phyloP scores from a whole-genome alignment of 1,140 invertebrate genomes.

The Triops cancriformis region DNA sequence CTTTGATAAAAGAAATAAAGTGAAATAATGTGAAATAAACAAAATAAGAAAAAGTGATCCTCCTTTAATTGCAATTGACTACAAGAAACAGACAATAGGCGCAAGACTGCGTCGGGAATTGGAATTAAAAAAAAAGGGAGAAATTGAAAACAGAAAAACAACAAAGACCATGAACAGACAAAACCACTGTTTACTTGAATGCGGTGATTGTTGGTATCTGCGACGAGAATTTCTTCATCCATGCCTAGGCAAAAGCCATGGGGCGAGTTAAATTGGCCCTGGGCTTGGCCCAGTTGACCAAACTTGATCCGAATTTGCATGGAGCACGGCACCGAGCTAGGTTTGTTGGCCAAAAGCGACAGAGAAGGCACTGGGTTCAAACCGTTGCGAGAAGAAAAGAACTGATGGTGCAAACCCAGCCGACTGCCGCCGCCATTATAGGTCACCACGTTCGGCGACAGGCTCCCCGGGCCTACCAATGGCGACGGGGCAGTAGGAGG shows the following conservation, averaged over 20 bases:
- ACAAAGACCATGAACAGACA: conserved; percentile 19
- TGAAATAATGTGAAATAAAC: too few relatives aligned
- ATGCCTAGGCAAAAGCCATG: conserved; percentile 91
- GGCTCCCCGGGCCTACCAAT: conserved; percentile 10
- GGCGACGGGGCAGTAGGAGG: background rate
- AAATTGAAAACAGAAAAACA: conserved; percentile 26
- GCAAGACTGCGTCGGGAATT: too few relatives aligned
- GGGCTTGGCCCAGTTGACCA: conserved; percentile 79
- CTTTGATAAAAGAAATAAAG: too few relatives aligned
- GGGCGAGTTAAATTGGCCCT: conserved; percentile 90
- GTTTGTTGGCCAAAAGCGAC: background rate
- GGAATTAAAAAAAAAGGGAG: conserved; percentile 18
- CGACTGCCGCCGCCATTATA: background rate
- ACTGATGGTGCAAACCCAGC: background rate
- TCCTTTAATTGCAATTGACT: too few relatives aligned
- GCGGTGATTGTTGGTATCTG: conserved; percentile 92
- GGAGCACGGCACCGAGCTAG: conserved; percentile 37
- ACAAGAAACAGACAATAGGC: too few relatives aligned
- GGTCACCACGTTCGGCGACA: background rate
- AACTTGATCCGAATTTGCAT: conserved; percentile 89
- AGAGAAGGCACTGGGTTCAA: conserved; percentile 8
- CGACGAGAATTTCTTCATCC: conserved; percentile 90
- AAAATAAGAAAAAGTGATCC: too few relatives aligned
- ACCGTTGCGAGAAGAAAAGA: background rate
- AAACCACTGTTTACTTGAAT: conserved; percentile 51